Percentiles rank a stretch among this genome's conserved stretches.
Conservation (phyloP, 2,888 invertebrate genomes). For the Caenorhabditis sp. region DNA sequence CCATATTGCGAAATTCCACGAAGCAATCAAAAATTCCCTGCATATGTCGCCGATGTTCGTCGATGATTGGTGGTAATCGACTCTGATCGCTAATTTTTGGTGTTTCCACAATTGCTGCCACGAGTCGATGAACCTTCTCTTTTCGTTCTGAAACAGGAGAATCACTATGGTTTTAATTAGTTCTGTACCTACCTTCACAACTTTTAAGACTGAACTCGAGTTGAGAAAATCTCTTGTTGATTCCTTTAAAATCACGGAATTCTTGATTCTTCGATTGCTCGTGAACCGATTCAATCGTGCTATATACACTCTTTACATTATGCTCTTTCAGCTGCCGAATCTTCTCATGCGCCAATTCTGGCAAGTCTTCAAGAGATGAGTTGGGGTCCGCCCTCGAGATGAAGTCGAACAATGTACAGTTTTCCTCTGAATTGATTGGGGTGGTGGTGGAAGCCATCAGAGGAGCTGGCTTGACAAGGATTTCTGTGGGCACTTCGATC, state of each 20-base stretch:
- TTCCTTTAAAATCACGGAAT: constrained; percentile 78
- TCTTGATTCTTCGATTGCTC: constrained; percentile 72
- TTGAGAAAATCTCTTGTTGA: constrained; percentile 78
- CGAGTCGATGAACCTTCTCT: constrained; percentile 50
- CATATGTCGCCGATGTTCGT: constrained; percentile 62
- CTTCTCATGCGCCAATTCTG: constrained; percentile 67
- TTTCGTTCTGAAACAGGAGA: constrained; percentile 51
- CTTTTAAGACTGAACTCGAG: constrained; percentile 71
- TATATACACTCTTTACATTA: constrained; percentile 46
- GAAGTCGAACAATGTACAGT: constrained; percentile 79
- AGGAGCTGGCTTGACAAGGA: constrained; percentile 60
- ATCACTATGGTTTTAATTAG: not conserved
- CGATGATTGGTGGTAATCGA: constrained; percentile 51
- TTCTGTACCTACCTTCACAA: constrained; percentile 46
- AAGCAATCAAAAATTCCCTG: constrained; percentile 56
- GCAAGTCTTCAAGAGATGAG: constrained; percentile 67
- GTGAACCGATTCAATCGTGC: constrained; percentile 62
- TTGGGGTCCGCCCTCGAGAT: constrained; percentile 75
- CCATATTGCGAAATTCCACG: constrained; percentile 65
- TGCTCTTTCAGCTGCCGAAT: constrained; percentile 66
- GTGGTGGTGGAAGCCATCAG: constrained; percentile 49
- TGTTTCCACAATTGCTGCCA: constrained; percentile 52
- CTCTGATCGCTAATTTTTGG: constrained; percentile 54
- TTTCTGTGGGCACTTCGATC: constrained; percentile 57
- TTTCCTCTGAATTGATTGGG: constrained; percentile 38